Evolutionary conservation across 2,113 vertebrate species (phyloP).

Genomic region (Pseudopodoces humilis): DNA sequence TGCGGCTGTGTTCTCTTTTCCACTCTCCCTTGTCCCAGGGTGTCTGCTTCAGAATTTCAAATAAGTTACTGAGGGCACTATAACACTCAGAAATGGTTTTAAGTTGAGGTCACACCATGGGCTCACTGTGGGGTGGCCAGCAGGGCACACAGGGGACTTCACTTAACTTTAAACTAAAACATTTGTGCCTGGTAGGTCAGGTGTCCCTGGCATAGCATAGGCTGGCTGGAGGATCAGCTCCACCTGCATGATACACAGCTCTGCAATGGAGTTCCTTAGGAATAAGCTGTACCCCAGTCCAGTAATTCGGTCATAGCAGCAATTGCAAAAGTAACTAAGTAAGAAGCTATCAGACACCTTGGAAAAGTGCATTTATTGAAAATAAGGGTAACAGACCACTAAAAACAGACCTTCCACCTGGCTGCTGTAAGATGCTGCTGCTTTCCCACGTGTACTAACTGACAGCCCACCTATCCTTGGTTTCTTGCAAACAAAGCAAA

Average conservation of each 20-base stretch:
- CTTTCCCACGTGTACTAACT: not conserved
- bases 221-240: not conserved
- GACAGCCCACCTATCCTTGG: not conserved
- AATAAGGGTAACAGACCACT: not conserved
- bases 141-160: fast-evolving
- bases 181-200: not conserved
- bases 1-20: not conserved
- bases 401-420: not conserved
- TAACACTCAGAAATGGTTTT: not conserved
- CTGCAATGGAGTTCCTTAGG: not conserved
- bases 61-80: not conserved
- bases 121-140: not conserved
- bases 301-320: not conserved
- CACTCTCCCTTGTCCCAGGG: not conserved
- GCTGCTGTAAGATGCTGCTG: not conserved
- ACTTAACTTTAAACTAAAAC: not conserved
- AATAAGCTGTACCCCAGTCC: not conserved
- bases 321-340: not conserved
- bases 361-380: not conserved
- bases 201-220: not conserved
- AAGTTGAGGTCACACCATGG: not conserved
- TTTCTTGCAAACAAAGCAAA: not conserved
- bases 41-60: not conserved
- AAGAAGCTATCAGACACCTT: not conserved
- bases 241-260: not conserved